phyloP scores from a whole-genome alignment of 2,113 vertebrate species.

The Stictonetta naevosa region DNA sequence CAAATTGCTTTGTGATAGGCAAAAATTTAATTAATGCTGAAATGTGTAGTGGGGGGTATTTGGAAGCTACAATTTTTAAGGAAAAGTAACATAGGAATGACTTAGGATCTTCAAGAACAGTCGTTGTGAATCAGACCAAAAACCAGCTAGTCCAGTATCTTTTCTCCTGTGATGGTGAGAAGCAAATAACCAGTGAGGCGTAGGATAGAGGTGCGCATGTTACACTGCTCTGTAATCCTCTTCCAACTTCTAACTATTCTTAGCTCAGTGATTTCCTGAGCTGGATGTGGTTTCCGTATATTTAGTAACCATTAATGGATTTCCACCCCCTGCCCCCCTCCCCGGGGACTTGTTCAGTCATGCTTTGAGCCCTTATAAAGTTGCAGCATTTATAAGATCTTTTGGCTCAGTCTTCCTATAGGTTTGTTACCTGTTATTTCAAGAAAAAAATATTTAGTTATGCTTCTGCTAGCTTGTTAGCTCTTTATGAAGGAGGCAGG shows the following conservation, averaged over 20 bases:
- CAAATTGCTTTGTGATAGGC: neutral
- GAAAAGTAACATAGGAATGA: neutral
- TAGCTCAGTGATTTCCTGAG: conserved; percentile 72
- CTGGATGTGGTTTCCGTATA: conserved; percentile 67
- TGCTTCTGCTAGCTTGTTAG: neutral
- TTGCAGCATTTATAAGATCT: neutral
- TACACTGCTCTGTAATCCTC: conserved; percentile 34
- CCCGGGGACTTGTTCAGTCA: neutral
- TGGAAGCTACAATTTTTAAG: neutral
- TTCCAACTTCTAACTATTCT: conserved; percentile 56
- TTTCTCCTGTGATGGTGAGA: neutral
- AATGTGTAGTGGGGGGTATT: neutral
- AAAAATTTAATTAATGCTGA: neutral
- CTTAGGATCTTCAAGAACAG: neutral
- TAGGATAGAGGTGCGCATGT: neutral
- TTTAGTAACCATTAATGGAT: conserved; percentile 68
- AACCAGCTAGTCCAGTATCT: accelerated
- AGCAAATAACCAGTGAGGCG: neutral
- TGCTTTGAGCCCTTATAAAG: neutral
- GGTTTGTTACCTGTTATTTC: neutral
- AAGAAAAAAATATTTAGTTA: neutral
- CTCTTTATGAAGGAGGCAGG: neutral
- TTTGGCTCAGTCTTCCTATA: neutral
- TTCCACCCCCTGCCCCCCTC: accelerated
- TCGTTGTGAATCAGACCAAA: neutral